Percentiles rank a stretch among this genome's conserved stretches.
Conservation (phyloP, 2,888 invertebrate genomes). For the Stenichneumon culpator region DNA sequence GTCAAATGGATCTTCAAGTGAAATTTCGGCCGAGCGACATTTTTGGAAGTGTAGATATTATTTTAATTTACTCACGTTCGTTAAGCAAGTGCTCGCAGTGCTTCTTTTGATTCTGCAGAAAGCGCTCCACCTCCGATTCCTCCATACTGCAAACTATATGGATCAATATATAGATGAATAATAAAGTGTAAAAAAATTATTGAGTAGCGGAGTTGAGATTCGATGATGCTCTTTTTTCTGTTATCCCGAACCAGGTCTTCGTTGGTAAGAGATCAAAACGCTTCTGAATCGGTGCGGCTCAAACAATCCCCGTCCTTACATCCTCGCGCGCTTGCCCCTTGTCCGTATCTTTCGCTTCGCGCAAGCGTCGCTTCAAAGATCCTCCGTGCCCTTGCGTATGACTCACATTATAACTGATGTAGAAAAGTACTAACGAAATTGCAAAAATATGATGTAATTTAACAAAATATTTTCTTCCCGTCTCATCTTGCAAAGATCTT, state of each 20-base stretch:
- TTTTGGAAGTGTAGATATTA: neutral
- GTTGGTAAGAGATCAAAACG: constrained; percentile 44
- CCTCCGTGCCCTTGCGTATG: neutral
- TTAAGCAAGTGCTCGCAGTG: constrained; percentile 56
- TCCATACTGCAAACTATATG: constrained; percentile 45
- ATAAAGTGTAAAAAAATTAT: neutral
- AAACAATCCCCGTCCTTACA: constrained; percentile 25
- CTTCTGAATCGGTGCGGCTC: constrained; percentile 55
- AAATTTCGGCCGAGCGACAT: neutral
- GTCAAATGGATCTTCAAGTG: neutral
- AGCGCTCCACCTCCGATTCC: constrained; percentile 54
- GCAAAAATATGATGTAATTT: neutral
- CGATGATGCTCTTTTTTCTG: neutral
- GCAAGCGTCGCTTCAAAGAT: constrained; percentile 57
- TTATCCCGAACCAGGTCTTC: constrained; percentile 28
- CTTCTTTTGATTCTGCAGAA: constrained; percentile 59
- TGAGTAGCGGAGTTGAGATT: neutral
- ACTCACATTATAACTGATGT: neutral
- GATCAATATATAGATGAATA: neutral
- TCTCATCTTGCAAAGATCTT: neutral
- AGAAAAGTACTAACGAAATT: neutral
- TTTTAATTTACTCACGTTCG: constrained; percentile 52
- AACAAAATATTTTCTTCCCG: neutral
- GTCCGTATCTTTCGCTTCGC: constrained; percentile 50
- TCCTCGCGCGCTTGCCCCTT: constrained; percentile 13